phyloP scores from a whole-genome alignment of 2,113 vertebrate species.

The Puma concolor region DNA sequence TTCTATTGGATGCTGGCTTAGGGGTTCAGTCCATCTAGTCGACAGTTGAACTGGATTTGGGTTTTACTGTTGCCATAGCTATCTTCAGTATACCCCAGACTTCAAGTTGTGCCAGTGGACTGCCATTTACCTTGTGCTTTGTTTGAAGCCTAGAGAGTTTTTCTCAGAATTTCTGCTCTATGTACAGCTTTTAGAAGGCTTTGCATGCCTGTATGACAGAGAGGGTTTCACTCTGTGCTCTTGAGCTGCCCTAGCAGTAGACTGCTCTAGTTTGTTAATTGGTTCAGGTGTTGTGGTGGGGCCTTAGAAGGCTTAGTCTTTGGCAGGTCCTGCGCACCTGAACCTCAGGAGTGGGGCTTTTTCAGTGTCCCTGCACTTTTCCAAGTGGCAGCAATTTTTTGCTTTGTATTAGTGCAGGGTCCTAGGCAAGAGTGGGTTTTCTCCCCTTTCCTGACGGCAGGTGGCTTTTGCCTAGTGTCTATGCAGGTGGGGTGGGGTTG shows the following conservation, averaged over 20 bases:
- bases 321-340: neutral
- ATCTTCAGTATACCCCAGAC: neutral
- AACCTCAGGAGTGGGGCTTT: neutral
- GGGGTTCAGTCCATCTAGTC: neutral
- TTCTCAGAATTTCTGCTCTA: neutral
- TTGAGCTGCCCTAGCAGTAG: neutral
- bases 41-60: neutral
- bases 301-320: neutral
- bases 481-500: neutral
- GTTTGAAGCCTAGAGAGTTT: neutral
- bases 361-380: neutral
- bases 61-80: neutral
- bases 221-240: neutral
- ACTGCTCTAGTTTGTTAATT: neutral
- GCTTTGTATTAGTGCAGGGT: neutral
- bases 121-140: neutral
- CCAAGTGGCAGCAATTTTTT: neutral
- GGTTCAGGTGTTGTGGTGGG: neutral
- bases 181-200: neutral
- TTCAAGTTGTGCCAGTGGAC: neutral
- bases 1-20: neutral
- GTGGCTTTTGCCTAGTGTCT: neutral
- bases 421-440: neutral
- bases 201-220: neutral
- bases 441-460: neutral